Evolutionary conservation across 1,140 invertebrate genomes (phyloP), one percentile per base, ranked within the genome.

Genomic region (Aphelenchoides fujianensis): DNA sequence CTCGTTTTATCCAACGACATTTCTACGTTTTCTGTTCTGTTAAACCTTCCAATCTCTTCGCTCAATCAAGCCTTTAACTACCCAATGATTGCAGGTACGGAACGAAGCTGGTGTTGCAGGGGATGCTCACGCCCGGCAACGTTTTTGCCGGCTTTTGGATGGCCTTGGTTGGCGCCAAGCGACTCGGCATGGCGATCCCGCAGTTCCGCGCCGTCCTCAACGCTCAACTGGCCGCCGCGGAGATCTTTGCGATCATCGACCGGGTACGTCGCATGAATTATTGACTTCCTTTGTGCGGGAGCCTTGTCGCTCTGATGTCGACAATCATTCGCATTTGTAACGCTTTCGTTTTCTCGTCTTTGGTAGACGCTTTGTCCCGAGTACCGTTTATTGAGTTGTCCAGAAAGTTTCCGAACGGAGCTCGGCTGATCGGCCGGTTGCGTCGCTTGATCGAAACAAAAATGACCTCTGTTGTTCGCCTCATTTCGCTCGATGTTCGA

Each of bases 161-260:
- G 7, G 36, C 59, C 5, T 34, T 75, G 12, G 62, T 69, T 52
- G 73, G 73, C 2, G 64, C 35, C 16, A 35, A 68, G 31, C 19
- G 73, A 68, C 12, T 74, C n/a, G 73, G 73, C 3, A 7, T 23
- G 23, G 73, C 73, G 2, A 48, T 74, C n/a, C 73, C 73, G 7
- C 73, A 74, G 36, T 41, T 74, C 12, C 35, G 23, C 32, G 27
- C 48, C 0, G 63, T 74, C 16, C 9, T 75, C 9, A 37, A 41
- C 12, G 73, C 92, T 0, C 86, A 90, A 70, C 91, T 91, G 35
- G 90, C 92, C 9, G 93, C 92, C 0, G 88, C 88, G 12, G 89
- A 89, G 53, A 88, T 95, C 41, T 95, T 91, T 84, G 85, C 88
- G 37, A 88, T 94, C 3, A 90, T 95, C 34, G 91, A 92, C 80